phyloP scores from a whole-genome alignment of 2,888 invertebrate genomes.

The Leptinotarsa peninsularis region DNA sequence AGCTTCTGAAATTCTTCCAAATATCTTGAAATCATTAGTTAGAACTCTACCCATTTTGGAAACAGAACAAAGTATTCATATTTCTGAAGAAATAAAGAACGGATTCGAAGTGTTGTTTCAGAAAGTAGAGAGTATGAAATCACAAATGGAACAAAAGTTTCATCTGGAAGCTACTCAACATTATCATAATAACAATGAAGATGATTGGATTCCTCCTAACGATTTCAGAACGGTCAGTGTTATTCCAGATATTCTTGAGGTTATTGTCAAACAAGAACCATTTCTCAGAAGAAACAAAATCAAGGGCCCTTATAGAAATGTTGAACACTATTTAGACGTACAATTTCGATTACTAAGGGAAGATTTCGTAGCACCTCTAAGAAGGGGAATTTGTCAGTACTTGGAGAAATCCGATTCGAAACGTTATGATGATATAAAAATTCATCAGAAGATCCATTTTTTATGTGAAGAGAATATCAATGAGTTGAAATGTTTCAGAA shows the following conservation, averaged over 20 bases:
- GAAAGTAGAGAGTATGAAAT: background rate
- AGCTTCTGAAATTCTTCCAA: constrained; percentile 8
- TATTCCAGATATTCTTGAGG: constrained; percentile 58
- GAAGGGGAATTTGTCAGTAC: constrained; percentile 71
- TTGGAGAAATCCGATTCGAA: background rate
- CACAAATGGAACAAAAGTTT: background rate
- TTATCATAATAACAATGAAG: background rate
- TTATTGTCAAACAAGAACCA: constrained; percentile 57
- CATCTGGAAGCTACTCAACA: background rate
- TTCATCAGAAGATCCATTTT: constrained; percentile 17
- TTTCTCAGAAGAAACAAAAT: constrained; percentile 73
- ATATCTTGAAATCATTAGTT: constrained; percentile 3
- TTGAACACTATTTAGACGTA: constrained; percentile 82
- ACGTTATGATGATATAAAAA: constrained; percentile 12
- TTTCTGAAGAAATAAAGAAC: constrained; percentile 7
- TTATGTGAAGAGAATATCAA: constrained; percentile 1
- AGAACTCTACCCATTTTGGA: constrained; percentile 2
- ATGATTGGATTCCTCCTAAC: constrained; percentile 26
- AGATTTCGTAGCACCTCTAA: constrained; percentile 81
- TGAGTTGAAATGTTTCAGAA: constrained; percentile 12
- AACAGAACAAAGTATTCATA: constrained; percentile 1
- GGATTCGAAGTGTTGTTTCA: background rate
- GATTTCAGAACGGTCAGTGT: constrained; percentile 25
- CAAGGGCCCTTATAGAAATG: constrained; percentile 72
- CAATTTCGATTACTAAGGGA: constrained; percentile 83